Evolutionary conservation across 2,888 invertebrate genomes (phyloP), one percentile per base, ranked within the genome.

Genomic region (Lymantria dispar): DNA sequence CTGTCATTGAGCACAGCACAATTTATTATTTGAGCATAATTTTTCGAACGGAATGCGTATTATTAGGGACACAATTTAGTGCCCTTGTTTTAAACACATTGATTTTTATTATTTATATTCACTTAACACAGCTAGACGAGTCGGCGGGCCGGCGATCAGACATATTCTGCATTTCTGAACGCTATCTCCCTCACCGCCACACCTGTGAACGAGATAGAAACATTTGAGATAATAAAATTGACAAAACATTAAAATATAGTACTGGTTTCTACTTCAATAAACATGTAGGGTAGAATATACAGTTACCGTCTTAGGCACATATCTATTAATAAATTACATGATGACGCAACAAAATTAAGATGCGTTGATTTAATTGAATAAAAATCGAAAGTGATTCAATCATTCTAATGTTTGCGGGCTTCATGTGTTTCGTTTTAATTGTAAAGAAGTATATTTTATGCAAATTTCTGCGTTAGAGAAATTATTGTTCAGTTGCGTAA

Each of bases 131-230:
- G 65, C 50, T 59, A 63, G 54, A 70, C 75, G 60, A 58, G 71
- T 69, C 60, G 45, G 39, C 70, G 43, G 62, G 55, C 49, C 63
- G 66, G 52, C 66, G 54, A 61, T 62, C 62, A 61, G 52, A 43
- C 42, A 50, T 60, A 62, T 62, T 76, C 69, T 77, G 65, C 55
- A 48, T 48, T 59, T 57, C 41, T 40, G 48, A 29, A 53, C 47
- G 47, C 43, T 47, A 50, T 74, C 76, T 70, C 73, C 62, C 57
- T 76, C 70, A 45, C 45, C 59, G 58, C 53, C 53, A 62, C 75
- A 70, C 73, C 87, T 88, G 85, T 40, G 78, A 85, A 81, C 80
- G 80, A 84, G 80, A 86, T 47, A 70, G 68, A 63, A 54, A 62
- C 61, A 53, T 39, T 22, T 66, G 60, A 60, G 56, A 58, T 75